Evolutionary conservation across 2,113 vertebrate species (phyloP).

Genomic region (Oceanites oceanicus): DNA sequence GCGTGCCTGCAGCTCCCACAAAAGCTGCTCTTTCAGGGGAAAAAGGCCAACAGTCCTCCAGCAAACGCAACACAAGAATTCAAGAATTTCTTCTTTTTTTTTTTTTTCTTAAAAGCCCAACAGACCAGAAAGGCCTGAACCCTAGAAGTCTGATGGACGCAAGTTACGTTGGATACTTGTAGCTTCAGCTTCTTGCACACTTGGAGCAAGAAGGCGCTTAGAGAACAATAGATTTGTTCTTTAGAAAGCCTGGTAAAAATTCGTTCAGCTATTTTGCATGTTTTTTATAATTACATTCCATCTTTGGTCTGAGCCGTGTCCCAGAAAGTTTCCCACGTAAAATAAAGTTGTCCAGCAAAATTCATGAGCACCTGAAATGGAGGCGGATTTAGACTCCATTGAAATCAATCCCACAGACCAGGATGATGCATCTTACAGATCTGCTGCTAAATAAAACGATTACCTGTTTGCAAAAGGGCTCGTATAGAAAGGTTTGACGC

Average conservation of each 20-base stretch:
- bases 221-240: not conserved
- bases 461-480: not conserved
- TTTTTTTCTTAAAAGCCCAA: not conserved
- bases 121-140: not conserved
- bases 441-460: not conserved
- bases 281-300: not conserved
- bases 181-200: not conserved
- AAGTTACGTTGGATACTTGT: not conserved
- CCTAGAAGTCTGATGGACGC: not conserved
- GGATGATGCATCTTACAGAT: not conserved
- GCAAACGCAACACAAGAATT: not conserved
- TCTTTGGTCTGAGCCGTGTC: not conserved
- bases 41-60: not conserved
- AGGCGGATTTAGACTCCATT: not conserved
- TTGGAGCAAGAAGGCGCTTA: not conserved
- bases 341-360: not conserved
- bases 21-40: not conserved
- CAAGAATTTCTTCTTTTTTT: not conserved
- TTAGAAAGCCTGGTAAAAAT: not conserved
- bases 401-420: not conserved
- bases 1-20: accelerated
- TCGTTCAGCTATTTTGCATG: not conserved
- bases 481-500: not conserved
- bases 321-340: not conserved
- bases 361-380: not conserved